phyloP scores from a whole-genome alignment of 92 coral and sea anemone species.

The Phenganax subtilis region DNA sequence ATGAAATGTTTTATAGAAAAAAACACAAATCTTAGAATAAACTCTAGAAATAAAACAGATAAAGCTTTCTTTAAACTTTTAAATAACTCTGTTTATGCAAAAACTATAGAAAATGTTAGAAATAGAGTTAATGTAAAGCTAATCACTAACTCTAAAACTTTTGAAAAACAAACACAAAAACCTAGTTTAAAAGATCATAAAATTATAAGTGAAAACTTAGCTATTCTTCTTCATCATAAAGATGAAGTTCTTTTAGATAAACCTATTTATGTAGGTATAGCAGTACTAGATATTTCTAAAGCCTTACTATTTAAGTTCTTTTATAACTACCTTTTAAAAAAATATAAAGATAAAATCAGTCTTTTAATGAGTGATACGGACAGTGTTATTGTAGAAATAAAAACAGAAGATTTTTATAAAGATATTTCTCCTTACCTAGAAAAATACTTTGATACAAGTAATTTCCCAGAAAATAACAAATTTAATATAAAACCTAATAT shows the following conservation, averaged over 20 bases:
- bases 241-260: neutral
- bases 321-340: neutral
- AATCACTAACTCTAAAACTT: neutral
- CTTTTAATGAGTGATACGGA: constrained; percentile 11
- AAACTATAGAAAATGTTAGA: neutral
- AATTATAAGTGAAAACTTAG: neutral
- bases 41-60: neutral
- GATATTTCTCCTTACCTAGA: neutral
- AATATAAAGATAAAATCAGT: neutral
- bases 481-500: neutral
- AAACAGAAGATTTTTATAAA: neutral
- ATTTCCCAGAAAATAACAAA: neutral
- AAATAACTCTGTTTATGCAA: constrained; percentile 6
- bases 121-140: neutral
- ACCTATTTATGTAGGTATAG: neutral
- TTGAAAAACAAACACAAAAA: neutral
- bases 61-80: constrained; percentile 4
- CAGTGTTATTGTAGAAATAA: neutral
- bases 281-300: neutral
- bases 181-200: neutral
- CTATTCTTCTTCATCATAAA: neutral
- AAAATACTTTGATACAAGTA: constrained; percentile 12
- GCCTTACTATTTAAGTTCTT: neutral
- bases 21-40: constrained; percentile 3
- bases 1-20: neutral